Base-by-base conservation (phyloP, 2,888 invertebrate species). In the Himalopsyche tibetana region DNA sequence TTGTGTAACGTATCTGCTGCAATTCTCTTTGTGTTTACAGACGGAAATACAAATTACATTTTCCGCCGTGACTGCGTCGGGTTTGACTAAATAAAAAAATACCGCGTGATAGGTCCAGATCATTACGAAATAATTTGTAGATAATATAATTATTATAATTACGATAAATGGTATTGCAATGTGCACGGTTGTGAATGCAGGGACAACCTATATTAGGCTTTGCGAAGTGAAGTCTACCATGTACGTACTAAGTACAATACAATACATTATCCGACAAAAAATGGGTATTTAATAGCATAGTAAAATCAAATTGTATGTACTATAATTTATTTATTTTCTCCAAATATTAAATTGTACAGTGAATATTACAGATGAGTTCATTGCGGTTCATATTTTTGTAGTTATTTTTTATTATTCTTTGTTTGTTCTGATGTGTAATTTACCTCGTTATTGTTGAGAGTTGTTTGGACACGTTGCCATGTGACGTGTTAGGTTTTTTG, bases 361-460 rank as follows among this genome's bases (percentile, higher is more conserved):
- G 82, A 82, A 83, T 84, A 85, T 84, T 84, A 83, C 86, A 84
- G 82, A 86, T 82, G 69, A 74, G 82, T 84, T 55, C 74, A 82
- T 82, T 86, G 84, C 82, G 84, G 80, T 83, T 83, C 42, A 42
- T 80, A 55, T 82, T 82, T 86, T 81, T 63, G 63, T 63, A 63
- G 63, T 63, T 63, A n/a, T 63, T 28, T 63, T 63, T 19, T 63
- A 51, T 81, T 84, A 19, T 69, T 85, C 19, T 63, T 83, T 86
- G 63, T 80, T 86, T 83, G 36, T 19, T 82, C 17, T 80, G 38
- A 17, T 82, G 85, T 87, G 85, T 86, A 87, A 86, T 85, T 63
- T 83, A 84, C 82, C 82, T 88, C 83, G 86, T 86, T 88, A 87
- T 87, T 86, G 88, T 88, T 88, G 88, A 87, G 82, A 83, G 86